phyloP scores from a whole-genome alignment of 2,888 invertebrate species.

The Boloria selene region DNA sequence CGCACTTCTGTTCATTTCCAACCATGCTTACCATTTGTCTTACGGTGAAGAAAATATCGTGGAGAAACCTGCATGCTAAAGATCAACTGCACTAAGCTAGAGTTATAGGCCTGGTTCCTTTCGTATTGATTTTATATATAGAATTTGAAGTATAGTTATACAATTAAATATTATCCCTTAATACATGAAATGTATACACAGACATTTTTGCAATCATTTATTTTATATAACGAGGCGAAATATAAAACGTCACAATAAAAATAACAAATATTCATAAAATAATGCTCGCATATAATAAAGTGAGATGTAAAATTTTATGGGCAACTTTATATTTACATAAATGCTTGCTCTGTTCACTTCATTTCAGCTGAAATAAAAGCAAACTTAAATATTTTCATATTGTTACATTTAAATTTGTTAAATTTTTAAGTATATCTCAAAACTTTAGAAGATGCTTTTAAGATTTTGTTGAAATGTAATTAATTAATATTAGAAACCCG shows the following conservation, averaged over 20 bases:
- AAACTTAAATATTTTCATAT: slow-evolving; percentile 8
- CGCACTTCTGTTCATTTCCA: too few species aligned
- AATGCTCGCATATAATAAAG: slow-evolving; percentile 24
- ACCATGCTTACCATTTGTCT: too few species aligned
- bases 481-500: too few species aligned
- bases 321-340: slow-evolving; percentile 24
- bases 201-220: background rate
- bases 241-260: slow-evolving; percentile 18
- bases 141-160: too few species aligned
- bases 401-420: background rate
- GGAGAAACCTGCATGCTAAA: too few species aligned
- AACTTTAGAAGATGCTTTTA: background rate
- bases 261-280: slow-evolving; percentile 25
- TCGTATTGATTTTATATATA: too few species aligned
- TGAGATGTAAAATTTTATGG: slow-evolving; percentile 27
- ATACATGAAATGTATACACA: background rate
- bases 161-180: too few species aligned
- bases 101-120: too few species aligned
- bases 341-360: slow-evolving; percentile 19
- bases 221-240: slow-evolving; percentile 8
- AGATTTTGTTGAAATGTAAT: too few species aligned
- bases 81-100: too few species aligned
- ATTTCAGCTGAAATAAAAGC: slow-evolving; percentile 14
- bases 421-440: background rate
- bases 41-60: too few species aligned